These are phyloP conservation scores for Penelope pileata DNA, from an alignment of 2,113 vertebrate species.

Conservation along the genomic window DNA sequence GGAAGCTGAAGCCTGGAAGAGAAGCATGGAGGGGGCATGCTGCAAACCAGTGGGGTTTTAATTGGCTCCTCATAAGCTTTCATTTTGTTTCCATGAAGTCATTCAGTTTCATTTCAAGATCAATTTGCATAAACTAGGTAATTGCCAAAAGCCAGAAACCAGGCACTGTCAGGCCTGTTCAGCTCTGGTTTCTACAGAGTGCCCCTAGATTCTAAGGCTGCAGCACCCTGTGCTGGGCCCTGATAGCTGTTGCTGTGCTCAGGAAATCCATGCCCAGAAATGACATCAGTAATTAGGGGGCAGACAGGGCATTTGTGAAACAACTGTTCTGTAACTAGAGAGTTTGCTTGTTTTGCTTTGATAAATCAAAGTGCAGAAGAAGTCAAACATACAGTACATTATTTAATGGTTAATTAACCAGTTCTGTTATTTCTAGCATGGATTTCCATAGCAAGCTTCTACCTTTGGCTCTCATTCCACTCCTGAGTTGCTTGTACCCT, in stretches of 20 bases:
- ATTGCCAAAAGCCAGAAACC: not conserved
- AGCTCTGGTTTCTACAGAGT: not conserved
- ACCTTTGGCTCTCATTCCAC: not conserved
- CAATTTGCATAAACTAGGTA: not conserved
- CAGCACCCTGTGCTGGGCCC: not conserved
- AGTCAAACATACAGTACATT: not conserved
- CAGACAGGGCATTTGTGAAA: not conserved
- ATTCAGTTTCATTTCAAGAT: not conserved
- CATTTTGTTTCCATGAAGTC: not conserved
- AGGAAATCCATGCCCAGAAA: not conserved
- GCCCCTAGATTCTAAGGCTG: not conserved
- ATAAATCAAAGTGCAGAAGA: not conserved
- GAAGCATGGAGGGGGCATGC: not conserved
- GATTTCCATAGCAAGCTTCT: not conserved
- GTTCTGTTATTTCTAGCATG: not conserved
- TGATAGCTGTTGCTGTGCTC: rapidly evolving
- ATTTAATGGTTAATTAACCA: not conserved
- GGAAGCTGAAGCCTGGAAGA: not conserved
- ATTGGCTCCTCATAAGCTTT: not conserved
- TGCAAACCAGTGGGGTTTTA: not conserved
- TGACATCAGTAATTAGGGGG: not conserved
- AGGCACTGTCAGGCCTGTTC: not conserved
- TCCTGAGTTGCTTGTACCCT: not conserved
- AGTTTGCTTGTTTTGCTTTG: not conserved
- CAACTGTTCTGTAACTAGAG: not conserved